Percentiles rank a stretch among this genome's conserved stretches.
These are phyloP conservation scores for Xanthostigma xanthostigma DNA, from an alignment of 2,888 invertebrate genomes.

Conservation along the genomic window DNA sequence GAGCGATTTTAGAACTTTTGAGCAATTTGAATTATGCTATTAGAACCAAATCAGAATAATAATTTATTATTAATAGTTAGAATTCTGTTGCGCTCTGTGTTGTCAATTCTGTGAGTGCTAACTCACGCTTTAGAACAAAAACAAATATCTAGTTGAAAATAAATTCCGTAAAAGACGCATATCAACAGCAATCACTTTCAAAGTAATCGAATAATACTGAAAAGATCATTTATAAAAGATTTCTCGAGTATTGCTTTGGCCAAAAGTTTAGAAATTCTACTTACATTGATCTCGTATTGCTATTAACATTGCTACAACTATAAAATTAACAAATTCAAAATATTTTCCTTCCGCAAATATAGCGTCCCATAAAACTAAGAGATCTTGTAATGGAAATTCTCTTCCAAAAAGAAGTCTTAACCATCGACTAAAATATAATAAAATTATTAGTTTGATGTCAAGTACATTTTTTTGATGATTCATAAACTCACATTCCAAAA, in stretches of 20 bases:
- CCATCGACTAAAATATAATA: slow-evolving; percentile 50
- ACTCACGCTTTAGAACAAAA: too few relatives aligned
- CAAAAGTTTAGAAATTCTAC: slow-evolving; percentile 20
- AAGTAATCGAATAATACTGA: background rate
- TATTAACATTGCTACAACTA: slow-evolving; percentile 64
- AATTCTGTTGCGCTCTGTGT: too few relatives aligned
- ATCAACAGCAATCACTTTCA: background rate
- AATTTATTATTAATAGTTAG: too few relatives aligned
- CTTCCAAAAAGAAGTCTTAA: slow-evolving; percentile 67
- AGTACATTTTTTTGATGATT: background rate
- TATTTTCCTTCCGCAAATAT: slow-evolving; percentile 54
- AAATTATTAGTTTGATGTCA: slow-evolving; percentile 8
- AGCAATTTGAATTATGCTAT: too few relatives aligned
- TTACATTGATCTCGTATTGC: slow-evolving; percentile 53
- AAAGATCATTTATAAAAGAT: too few relatives aligned
- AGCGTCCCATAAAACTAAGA: slow-evolving; percentile 70
- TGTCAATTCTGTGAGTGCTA: too few relatives aligned
- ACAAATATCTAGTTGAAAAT: background rate
- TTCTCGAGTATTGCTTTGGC: too few relatives aligned
- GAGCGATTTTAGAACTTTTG: too few relatives aligned
- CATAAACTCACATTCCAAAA: slow-evolving; percentile 61
- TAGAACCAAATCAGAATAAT: too few relatives aligned
- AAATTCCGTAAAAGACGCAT: background rate
- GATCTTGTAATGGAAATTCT: slow-evolving; percentile 64
- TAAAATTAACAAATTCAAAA: slow-evolving; percentile 43